Conservation (phyloP, 2,113 vertebrate species). For the Sakesphorus luctuosus region DNA sequence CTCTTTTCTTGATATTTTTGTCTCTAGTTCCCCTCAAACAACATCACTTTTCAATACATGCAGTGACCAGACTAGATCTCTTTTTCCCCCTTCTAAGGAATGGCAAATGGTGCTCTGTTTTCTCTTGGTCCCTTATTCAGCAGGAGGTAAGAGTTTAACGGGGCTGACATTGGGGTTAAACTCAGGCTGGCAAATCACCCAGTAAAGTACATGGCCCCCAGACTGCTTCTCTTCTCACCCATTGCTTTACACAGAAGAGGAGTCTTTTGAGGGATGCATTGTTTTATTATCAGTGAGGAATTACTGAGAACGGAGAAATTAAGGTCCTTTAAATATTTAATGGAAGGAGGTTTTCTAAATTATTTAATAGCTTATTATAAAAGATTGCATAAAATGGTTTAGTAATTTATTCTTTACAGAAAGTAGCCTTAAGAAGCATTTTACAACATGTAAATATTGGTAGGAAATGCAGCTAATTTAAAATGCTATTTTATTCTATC, state of each 20-base stretch:
- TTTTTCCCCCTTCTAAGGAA: not conserved
- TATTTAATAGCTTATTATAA: slow-evolving; percentile 67
- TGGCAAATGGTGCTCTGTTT: not conserved
- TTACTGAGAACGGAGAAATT: slow-evolving; percentile 49
- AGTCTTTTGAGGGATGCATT: not conserved
- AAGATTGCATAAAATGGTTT: slow-evolving; percentile 41
- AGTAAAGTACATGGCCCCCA: fast-evolving
- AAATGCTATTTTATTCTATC: not conserved
- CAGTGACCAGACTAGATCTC: not conserved
- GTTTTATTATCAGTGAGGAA: not conserved
- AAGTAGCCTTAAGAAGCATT: slow-evolving; percentile 43
- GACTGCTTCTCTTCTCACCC: not conserved
- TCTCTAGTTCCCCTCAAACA: not conserved
- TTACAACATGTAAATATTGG: slow-evolving; percentile 44
- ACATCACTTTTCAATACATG: fast-evolving
- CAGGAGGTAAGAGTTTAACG: not conserved
- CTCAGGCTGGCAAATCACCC: not conserved
- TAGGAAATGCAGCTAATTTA: slow-evolving; percentile 22
- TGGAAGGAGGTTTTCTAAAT: slow-evolving; percentile 34
- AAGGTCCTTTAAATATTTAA: slow-evolving; percentile 67
- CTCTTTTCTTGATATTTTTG: not conserved
- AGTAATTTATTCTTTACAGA: slow-evolving; percentile 55
- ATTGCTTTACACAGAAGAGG: not conserved
- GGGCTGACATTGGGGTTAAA: not conserved
- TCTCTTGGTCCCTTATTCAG: not conserved